A percentile compares a stretch with the other conserved stretches of the same genome.
Conservation (phyloP, 2,113 vertebrate genomes). For the Oreochromis tanganicae region DNA sequence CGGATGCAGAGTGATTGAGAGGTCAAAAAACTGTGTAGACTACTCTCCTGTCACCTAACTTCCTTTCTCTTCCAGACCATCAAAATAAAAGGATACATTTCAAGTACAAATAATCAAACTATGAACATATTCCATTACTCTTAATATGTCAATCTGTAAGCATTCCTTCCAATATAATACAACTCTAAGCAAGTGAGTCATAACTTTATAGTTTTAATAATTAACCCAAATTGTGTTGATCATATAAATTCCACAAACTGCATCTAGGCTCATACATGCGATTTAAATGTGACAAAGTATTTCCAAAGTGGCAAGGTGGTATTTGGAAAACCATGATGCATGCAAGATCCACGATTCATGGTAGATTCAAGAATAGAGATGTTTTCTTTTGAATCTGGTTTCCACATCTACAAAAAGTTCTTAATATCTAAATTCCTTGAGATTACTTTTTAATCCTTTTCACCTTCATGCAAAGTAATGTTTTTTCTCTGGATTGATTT, state of each 20-base stretch:
- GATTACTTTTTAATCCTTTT: not conserved
- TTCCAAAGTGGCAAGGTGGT: not conserved
- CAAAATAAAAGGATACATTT: not conserved
- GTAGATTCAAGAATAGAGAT: not conserved
- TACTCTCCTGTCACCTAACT: not conserved
- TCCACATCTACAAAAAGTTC: not conserved
- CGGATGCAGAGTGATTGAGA: accelerated
- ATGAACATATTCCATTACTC: not conserved
- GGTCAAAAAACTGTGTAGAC: not conserved
- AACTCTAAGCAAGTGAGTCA: not conserved
- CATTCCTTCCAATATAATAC: not conserved
- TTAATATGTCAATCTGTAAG: not conserved
- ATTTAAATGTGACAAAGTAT: not conserved
- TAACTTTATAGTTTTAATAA: not conserved
- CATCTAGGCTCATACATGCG: not conserved
- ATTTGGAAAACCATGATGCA: not conserved
- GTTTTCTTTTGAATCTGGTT: not conserved
- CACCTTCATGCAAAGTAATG: not conserved
- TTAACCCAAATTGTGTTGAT: not conserved
- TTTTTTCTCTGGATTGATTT: not conserved
- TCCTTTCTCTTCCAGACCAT: not conserved
- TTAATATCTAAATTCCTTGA: not conserved
- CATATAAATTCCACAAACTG: not conserved
- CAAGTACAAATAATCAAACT: not conserved
- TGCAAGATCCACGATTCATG: not conserved